phyloP scores from a whole-genome alignment of 35 echinoderm and acorn worm species.

The Diadema setosum region DNA sequence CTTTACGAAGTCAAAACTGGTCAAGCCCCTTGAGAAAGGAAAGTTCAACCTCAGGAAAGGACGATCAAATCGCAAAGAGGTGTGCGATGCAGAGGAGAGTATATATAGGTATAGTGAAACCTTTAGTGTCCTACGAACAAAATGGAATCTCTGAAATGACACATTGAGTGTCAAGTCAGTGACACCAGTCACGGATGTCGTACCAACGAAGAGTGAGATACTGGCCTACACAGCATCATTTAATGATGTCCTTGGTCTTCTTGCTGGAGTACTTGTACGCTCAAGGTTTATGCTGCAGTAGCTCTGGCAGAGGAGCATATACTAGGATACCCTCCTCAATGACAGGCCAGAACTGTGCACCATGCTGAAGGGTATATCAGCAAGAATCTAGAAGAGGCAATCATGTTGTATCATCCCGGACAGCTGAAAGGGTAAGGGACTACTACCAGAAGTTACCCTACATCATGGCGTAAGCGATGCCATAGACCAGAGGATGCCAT shows the following conservation, averaged over 20 bases:
- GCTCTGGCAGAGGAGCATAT: constrained; percentile 52
- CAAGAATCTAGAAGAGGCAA: constrained; percentile 22
- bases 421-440: constrained; percentile 30
- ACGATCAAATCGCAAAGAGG: constrained; percentile 41
- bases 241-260: constrained; percentile 64
- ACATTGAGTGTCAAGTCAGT: not conserved
- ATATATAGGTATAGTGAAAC: too few species aligned
- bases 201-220: constrained; percentile 55
- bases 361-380: constrained; percentile 31
- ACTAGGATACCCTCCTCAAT: constrained; percentile 56
- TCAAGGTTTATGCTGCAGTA: constrained; percentile 58
- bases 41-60: constrained; percentile 74
- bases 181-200: not conserved
- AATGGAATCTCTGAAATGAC: constrained; percentile 29
- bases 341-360: constrained; percentile 12
- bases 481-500: constrained; percentile 72
- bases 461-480: constrained; percentile 73
- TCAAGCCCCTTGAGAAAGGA: constrained; percentile 52
- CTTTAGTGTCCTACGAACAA: constrained; percentile 44
- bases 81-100: constrained; percentile 46
- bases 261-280: constrained; percentile 43
- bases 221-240: constrained; percentile 63
- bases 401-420: constrained; percentile 67
- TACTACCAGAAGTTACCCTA: constrained; percentile 59
- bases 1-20: constrained; percentile 46